Conservation (phyloP, 1,140 invertebrate species). For the Drosophila mayri region DNA sequence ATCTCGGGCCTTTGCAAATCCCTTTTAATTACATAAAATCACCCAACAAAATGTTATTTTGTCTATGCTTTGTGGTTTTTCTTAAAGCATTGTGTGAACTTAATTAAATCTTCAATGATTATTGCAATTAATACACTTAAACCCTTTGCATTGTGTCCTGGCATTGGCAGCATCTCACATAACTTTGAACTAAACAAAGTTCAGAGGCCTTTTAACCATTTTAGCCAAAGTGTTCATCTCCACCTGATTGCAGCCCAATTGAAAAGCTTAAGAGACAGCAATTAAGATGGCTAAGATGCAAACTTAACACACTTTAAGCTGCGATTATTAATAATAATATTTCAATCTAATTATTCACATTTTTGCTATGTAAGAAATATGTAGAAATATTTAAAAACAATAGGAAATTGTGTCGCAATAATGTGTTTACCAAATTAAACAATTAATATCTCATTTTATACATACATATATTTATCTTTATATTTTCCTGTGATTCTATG, state of each 20-base stretch:
- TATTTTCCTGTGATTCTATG: neutral
- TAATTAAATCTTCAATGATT: slow-evolving; percentile 2
- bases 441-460: neutral
- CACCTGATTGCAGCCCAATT: slow-evolving; percentile 2
- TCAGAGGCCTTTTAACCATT: neutral
- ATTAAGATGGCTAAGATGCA: too few relatives aligned
- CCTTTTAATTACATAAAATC: neutral
- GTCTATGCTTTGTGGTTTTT: neutral
- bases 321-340: too few relatives aligned
- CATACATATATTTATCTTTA: fast-evolving
- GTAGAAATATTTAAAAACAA: neutral
- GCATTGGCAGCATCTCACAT: neutral
- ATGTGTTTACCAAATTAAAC: neutral
- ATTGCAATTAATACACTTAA: slow-evolving; percentile 1
- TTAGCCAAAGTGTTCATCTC: neutral
- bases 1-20: neutral
- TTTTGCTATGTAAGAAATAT: too few relatives aligned
- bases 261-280: neutral
- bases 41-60: neutral
- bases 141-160: neutral
- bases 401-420: neutral
- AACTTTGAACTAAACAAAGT: neutral
- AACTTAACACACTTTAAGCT: too few relatives aligned
- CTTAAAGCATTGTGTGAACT: neutral
- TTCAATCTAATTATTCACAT: too few relatives aligned